These are phyloP conservation scores for Phalacrocorax carbo DNA, from an alignment of 2,113 vertebrate species.

Conservation along the genomic window DNA sequence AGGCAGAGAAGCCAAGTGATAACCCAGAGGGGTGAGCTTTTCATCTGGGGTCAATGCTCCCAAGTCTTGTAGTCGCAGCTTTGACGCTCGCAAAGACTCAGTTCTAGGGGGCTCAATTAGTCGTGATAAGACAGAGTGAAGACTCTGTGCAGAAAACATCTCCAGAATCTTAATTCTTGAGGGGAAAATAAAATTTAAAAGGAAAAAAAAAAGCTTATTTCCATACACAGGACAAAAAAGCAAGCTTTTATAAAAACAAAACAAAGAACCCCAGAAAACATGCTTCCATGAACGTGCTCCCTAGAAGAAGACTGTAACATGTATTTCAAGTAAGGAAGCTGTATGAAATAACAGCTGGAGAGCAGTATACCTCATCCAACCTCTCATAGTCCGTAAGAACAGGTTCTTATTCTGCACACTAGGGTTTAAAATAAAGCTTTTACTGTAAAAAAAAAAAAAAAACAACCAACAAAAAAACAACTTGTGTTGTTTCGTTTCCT, in stretches of 20 bases:
- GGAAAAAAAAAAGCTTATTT: neutral
- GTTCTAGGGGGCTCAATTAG: constrained; percentile 87
- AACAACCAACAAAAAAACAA: too few species aligned
- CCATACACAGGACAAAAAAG: neutral
- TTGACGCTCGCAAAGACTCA: constrained; percentile 84
- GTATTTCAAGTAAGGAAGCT: neutral
- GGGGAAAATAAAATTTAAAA: neutral
- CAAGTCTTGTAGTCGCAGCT: constrained; percentile 87
- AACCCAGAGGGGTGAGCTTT: constrained; percentile 91
- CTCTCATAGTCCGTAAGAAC: neutral
- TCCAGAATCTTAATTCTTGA: constrained; percentile 94
- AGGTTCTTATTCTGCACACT: neutral
- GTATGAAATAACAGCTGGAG: neutral
- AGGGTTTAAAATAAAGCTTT: neutral
- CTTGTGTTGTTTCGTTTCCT: neutral
- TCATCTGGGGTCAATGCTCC: constrained; percentile 89
- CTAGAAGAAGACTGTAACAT: neutral
- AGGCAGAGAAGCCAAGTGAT: constrained; percentile 94
- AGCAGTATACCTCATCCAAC: neutral
- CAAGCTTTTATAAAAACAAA: neutral
- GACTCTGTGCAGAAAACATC: constrained; percentile 81
- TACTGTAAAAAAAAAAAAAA: neutral
- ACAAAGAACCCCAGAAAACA: neutral
- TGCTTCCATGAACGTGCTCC: neutral
- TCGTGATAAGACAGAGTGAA: constrained; percentile 87